Evolutionary conservation across 1,140 invertebrate genomes (phyloP), one percentile per base, ranked within the genome.

Genomic region (Aphaenogaster rudis): DNA sequence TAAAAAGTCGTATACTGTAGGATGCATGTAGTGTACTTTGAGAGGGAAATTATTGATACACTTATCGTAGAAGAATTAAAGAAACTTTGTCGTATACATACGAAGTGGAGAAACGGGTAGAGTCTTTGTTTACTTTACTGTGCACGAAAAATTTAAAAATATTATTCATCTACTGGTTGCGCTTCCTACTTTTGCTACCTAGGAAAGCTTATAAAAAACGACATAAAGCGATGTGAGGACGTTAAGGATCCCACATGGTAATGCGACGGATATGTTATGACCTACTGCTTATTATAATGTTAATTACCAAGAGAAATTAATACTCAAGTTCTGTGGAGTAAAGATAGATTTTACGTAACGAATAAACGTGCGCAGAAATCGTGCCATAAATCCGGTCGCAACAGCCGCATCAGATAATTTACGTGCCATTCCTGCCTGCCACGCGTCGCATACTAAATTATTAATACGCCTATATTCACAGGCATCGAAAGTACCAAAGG

Each of bases 401-500:
- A 87, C 87, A 57, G 76, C 57, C 77, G 64, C 66, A 61, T 86
- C 71, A 57, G 69, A 72, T 87, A 91, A 94, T 91, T 94, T 93
- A 92, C 89, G 64, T 59, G 67, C 36, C 64, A 71, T 36, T 21
- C 59, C 64, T 52, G 50, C 82, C 64, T 88, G 77, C 88, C 89
- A 66, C 79, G 50, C 54, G 48, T 39, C 28, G 81, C 69, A 88
- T 92, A 93, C 91, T 92, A 90, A 92, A 92, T 92, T 91, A 93
- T 93, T 93, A 92, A 93, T 91, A 87, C 86, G 88, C 72, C 87
- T 76, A 90, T 93, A 93, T 94, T 72, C 39, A 17, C 67, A 81
- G 90, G 76, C 80, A 61, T 82, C 66, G 86, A 64, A 79, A 42
- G 39, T 74, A 86, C 59, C 67, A 42, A 63, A 59, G 69, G 66